These are phyloP conservation scores for Drosophila sulfurigaster DNA, from an alignment of 1,140 invertebrate species.

Conservation along the genomic window DNA sequence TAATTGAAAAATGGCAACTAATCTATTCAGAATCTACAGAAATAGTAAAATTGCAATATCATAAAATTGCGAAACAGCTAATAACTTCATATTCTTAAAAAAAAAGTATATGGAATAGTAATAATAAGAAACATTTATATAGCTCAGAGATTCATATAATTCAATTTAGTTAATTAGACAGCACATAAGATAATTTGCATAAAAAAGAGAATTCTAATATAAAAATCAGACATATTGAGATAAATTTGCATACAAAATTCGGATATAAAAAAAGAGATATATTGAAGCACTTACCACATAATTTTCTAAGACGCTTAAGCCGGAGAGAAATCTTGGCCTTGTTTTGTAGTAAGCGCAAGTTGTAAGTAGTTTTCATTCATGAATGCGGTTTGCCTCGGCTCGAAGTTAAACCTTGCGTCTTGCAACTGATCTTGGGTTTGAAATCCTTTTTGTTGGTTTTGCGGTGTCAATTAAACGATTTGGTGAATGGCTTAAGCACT, in stretches of 20 bases:
- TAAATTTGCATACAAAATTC: neutral
- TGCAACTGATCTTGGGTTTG: constrained; percentile 27
- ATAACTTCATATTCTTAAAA: too few relatives aligned
- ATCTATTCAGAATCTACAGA: too few relatives aligned
- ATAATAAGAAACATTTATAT: too few relatives aligned
- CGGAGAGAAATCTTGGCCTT: neutral
- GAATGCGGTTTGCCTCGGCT: constrained; percentile 1
- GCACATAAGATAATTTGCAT: too few relatives aligned
- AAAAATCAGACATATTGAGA: too few relatives aligned
- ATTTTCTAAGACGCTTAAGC: constrained; percentile 1
- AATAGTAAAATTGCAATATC: too few relatives aligned
- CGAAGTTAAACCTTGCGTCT: constrained; percentile 4
- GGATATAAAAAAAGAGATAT: neutral
- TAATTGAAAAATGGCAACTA: too few relatives aligned
- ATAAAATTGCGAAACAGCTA: too few relatives aligned
- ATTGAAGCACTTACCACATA: constrained; percentile 4
- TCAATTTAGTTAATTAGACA: too few relatives aligned
- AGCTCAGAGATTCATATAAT: too few relatives aligned
- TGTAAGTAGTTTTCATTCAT: constrained; percentile 48
- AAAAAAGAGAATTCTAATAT: too few relatives aligned
- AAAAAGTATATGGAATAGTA: too few relatives aligned
- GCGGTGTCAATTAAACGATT: constrained; percentile 51
- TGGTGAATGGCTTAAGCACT: constrained; percentile 39
- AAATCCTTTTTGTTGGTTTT: constrained; percentile 21
- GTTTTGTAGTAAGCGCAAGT: neutral